These are phyloP conservation scores for Theonella swinhoei DNA, from an alignment of 37 sponge, comb jelly and placozoan species.

Conservation along the genomic window DNA sequence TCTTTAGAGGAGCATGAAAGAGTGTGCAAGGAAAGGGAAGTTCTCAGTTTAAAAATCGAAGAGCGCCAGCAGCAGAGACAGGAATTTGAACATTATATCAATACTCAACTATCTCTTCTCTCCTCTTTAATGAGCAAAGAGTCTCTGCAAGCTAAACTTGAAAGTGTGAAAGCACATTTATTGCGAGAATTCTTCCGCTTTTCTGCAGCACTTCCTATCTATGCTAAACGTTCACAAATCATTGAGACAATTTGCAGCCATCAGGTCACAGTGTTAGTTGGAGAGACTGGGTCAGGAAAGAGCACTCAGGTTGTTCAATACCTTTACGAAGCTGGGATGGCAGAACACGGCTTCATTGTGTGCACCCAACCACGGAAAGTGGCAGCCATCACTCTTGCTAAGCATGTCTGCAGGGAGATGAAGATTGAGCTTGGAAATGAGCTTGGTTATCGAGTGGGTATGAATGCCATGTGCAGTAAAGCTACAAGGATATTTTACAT, in stretches of 20 bases:
- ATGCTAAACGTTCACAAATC: conserved; percentile 13
- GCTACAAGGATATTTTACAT: conserved; percentile 32
- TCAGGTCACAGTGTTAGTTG: conserved; percentile 62
- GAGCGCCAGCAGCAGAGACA: conserved; percentile 23
- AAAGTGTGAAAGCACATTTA: conserved; percentile 7
- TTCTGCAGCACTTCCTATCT: conserved; percentile 12
- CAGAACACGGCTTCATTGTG: conserved; percentile 25
- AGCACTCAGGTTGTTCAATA: conserved; percentile 84
- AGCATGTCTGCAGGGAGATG: conserved; percentile 34
- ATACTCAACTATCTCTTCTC: neutral
- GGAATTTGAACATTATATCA: conserved; percentile 33
- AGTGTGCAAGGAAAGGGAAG: neutral
- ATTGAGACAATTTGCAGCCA: neutral
- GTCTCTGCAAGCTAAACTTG: too few species aligned
- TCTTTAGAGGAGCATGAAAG: neutral
- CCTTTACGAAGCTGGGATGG: conserved; percentile 48
- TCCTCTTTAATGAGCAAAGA: neutral
- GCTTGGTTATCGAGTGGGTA: conserved; percentile 65
- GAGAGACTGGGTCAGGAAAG: conserved; percentile 83
- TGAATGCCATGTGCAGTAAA: conserved; percentile 6
- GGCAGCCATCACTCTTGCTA: conserved; percentile 71
- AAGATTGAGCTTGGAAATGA: conserved; percentile 14
- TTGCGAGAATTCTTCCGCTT: conserved; percentile 40
- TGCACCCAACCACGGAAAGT: conserved; percentile 79
- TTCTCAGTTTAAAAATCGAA: neutral